A percentile compares a stretch with the other conserved stretches of the same genome.
Conservation (phyloP, 2,113 vertebrate species). For the Chitala chitala region DNA sequence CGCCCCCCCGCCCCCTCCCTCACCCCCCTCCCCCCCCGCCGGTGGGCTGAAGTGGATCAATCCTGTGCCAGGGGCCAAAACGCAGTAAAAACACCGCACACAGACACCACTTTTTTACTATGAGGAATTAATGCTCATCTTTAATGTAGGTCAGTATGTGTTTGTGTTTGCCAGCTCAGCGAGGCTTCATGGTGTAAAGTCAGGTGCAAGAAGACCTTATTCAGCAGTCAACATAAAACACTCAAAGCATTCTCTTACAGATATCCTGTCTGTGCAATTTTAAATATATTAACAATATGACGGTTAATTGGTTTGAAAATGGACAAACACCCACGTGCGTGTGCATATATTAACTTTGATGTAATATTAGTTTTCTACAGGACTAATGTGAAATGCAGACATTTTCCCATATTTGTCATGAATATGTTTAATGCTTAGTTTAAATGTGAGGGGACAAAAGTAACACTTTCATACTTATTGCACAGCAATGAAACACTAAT, state of each 20-base stretch:
- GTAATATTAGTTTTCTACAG: too few relatives aligned
- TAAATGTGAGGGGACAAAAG: too few relatives aligned
- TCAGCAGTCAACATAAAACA: too few relatives aligned
- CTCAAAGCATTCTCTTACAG: too few relatives aligned
- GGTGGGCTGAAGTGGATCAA: constrained; percentile 87
- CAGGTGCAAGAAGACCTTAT: background rate
- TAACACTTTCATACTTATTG: too few relatives aligned
- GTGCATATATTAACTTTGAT: background rate
- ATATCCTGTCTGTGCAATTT: too few relatives aligned
- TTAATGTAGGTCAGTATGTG: constrained; percentile 6
- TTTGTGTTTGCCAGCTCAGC: background rate
- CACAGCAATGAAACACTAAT: too few relatives aligned
- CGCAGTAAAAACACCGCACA: constrained; percentile 73
- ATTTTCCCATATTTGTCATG: background rate
- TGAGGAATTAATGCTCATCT: constrained; percentile 61
- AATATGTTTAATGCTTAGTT: background rate
- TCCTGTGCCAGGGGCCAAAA: constrained; percentile 79
- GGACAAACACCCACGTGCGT: too few relatives aligned
- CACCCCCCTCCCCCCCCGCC: constrained; percentile 72
- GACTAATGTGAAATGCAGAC: too few relatives aligned
- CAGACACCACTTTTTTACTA: constrained; percentile 60
- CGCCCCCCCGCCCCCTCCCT: constrained; percentile 48
- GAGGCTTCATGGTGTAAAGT: background rate
- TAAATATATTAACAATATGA: too few relatives aligned
- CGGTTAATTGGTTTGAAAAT: too few relatives aligned